A percentile compares a stretch with the other conserved stretches of the same genome.
These are phyloP conservation scores for Porites divaricata DNA, from an alignment of 92 coral and sea anemone species.

Conservation along the genomic window DNA sequence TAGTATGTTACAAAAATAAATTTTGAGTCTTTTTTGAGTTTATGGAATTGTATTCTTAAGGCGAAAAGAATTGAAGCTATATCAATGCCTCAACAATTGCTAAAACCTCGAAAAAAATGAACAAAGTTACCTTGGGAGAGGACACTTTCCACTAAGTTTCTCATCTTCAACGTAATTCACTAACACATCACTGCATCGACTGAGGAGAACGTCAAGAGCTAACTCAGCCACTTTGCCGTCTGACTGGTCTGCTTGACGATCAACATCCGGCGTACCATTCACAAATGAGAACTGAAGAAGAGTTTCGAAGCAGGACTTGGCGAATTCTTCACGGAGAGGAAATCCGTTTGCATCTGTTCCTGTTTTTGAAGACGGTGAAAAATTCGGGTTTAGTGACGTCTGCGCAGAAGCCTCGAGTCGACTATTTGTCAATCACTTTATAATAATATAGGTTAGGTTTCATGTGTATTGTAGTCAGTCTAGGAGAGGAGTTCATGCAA, in stretches of 20 bases:
- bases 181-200: conserved; percentile 93
- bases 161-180: conserved; percentile 94
- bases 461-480: too few species aligned
- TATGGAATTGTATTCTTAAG: too few species aligned
- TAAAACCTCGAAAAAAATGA: background rate
- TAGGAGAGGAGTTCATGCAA: too few species aligned
- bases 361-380: conserved; percentile 15
- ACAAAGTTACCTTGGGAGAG: conserved; percentile 84
- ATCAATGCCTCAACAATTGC: background rate
- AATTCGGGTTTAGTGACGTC: background rate
- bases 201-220: conserved; percentile 90
- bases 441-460: too few species aligned
- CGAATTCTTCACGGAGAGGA: conserved; percentile 97
- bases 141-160: conserved; percentile 96
- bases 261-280: conserved; percentile 78
- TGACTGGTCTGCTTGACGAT: conserved; percentile 38
- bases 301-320: conserved; percentile 97
- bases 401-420: too few species aligned
- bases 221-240: conserved; percentile 96
- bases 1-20: too few species aligned
- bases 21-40: too few species aligned
- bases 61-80: too few species aligned
- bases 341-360: conserved; percentile 93
- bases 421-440: too few species aligned
- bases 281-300: conserved; percentile 95